Evolutionary conservation across 2,888 invertebrate species (phyloP), one percentile per base, ranked within the genome.

Genomic region (Tuberolachnus salignus): DNA sequence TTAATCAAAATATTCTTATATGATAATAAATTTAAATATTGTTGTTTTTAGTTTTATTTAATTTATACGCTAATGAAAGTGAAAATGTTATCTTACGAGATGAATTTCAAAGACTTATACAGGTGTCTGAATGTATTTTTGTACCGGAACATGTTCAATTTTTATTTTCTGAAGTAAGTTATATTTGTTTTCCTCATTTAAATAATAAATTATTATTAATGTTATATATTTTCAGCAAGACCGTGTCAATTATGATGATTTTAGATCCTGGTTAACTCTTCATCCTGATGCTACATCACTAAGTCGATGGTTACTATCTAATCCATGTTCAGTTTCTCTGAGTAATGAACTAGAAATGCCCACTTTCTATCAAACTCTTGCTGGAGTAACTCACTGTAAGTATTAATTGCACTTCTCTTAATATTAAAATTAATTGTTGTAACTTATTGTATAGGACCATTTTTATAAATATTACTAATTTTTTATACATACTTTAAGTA

Each of bases 281-380:
- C 90, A 94, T 85, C 90, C 89, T 80, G 91, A 92, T 84, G 92
- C 92, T 0, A 94, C 94, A 0, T 90, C 93, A 21, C 86, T 94
- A 16, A 92, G 92, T 1, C 90, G 91, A 83, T 96, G 96, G 95
- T 86, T 95, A 81, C 86, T 95, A 23, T 89, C 90, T 1, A 92
- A 92, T 83, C 88, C 89, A 3, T 89, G 90, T 83, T 84, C 85
- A 26, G 91, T 93, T 61, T 91, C 91, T 71, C 87, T 94, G 8
- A 91, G 92, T 63, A 92, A 93, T 81, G 94, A 95, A 84, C 86
- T 92, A 84, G 94, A 95, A 85, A 94, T 94, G 1, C 92, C 92
- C 0, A 95, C 95, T 0, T 96, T 97, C 85, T 97, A 96, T 86
- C 96, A 97, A 85, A 95, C 95, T 73, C 87, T 97, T 81, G 94